Percentiles rank a stretch among this genome's conserved stretches.
Evolutionary conservation across 2,113 vertebrate genomes (phyloP).

Genomic region (Pontoporia blainvillei): DNA sequence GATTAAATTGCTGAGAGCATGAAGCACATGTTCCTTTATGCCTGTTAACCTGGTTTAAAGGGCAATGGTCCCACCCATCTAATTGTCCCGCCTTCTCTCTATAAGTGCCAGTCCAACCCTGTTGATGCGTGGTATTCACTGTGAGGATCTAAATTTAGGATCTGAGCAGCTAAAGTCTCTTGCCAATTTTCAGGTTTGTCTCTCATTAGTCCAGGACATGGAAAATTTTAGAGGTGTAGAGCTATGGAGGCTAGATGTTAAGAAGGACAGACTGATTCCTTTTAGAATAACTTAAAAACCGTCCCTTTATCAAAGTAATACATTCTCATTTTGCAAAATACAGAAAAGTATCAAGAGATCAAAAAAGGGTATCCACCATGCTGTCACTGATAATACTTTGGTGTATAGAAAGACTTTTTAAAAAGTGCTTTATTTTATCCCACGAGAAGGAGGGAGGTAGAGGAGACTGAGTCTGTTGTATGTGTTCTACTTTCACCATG

Average conservation of each 20-base stretch:
- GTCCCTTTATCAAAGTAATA: background rate
- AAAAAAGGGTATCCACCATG: background rate
- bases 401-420: background rate
- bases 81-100: background rate
- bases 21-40: background rate
- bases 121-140: constrained; percentile 25
- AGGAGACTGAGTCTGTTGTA: too few relatives aligned
- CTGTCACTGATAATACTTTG: background rate
- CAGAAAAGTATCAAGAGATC: background rate
- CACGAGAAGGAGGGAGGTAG: background rate
- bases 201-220: constrained; percentile 36
- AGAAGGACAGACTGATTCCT: background rate
- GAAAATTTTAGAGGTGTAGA: background rate
- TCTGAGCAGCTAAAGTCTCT: constrained; percentile 12
- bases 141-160: constrained; percentile 65
- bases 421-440: background rate
- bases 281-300: background rate
- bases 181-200: constrained; percentile 48
- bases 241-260: constrained; percentile 18
- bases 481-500: fast-evolving
- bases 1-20: background rate
- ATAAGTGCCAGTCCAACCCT: background rate
- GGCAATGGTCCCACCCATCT: background rate
- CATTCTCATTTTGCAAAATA: background rate
- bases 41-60: background rate